Evolutionary conservation across 1,140 invertebrate species (phyloP).

Genomic region (Micrasema longulum): DNA sequence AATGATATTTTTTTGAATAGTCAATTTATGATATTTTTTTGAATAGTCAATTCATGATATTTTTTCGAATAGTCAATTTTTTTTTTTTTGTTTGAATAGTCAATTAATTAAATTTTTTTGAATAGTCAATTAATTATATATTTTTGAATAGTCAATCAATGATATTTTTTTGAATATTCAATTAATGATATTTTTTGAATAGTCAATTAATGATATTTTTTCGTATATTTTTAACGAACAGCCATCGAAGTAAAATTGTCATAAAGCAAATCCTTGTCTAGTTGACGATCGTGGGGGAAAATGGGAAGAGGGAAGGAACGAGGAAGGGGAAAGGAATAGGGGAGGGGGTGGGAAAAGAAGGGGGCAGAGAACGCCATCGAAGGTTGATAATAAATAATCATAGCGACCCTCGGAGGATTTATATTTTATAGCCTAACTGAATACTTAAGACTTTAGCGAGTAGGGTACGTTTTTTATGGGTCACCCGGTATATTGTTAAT

Average conservation of each 20-base stretch:
- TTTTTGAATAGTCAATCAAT: too few species aligned
- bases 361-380: neutral
- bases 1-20: too few species aligned
- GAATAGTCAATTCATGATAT: too few species aligned
- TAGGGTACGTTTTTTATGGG: slow-evolving; percentile 11
- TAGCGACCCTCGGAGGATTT: slow-evolving; percentile 29
- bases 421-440: slow-evolving; percentile 39
- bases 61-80: too few species aligned
- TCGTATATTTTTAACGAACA: too few species aligned
- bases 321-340: neutral
- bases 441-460: slow-evolving; percentile 28
- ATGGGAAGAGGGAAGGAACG: neutral
- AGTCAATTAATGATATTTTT: too few species aligned
- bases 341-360: neutral
- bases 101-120: too few species aligned
- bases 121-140: too few species aligned
- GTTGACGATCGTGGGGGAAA: neutral
- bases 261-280: slow-evolving; percentile 4
- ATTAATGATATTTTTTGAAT: too few species aligned
- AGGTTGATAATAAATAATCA: slow-evolving; percentile 32
- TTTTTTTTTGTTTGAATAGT: too few species aligned
- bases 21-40: too few species aligned
- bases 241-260: slow-evolving; percentile 24
- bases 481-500: neutral
- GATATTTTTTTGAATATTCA: too few species aligned